Base-by-base conservation (phyloP, 2,888 invertebrate species). In the Alviniconcha strummeri region DNA sequence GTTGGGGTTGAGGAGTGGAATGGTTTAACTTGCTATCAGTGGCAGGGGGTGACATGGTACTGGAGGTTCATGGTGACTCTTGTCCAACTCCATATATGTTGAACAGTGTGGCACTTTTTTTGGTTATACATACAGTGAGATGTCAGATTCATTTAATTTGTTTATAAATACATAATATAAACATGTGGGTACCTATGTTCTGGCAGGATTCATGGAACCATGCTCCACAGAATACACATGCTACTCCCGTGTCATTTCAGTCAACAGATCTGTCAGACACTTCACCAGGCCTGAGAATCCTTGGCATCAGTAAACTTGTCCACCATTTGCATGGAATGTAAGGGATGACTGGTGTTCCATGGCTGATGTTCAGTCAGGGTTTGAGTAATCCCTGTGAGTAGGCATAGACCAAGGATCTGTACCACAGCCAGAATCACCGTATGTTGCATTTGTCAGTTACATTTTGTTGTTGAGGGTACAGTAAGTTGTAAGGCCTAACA, bases 1-100 rank as follows among this genome's bases (percentile, higher is more conserved):
- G 56, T n/a, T 54, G 76, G 76, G 54, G 76, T 76, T 54, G 76
- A 76, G 9, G 76, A 57, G 56, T 76, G 76, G 76, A 76, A n/a
- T 54, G 76, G 76, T n/a, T 57, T 57, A 76, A 76, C 56, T 76
- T n/a, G 13, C 60, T 13, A 60, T 60, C 60, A 8, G 8, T 13
- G 8, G 60, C 8, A 8, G 60, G 60, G 60, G 13, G 60, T 8
- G 60, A 60, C 60, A 60, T 60, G 60, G 60, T 60, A 13, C 60
- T 60, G 13, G 60, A 60, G 60, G 4, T 8, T 11, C 13, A 3
- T 8, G 8, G 60, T 13, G 8, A 13, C 13, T 72, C 3, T 72
- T 72, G 36, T 11, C 13, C 72, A 11, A 72, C 19, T 7, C 52
- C 13, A 36, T 72, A 52, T 7, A 72, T 11, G 36, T 72, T 13